Evolutionary conservation across 2,888 invertebrate species (phyloP).

Genomic region (Cerceris ruficornis): DNA sequence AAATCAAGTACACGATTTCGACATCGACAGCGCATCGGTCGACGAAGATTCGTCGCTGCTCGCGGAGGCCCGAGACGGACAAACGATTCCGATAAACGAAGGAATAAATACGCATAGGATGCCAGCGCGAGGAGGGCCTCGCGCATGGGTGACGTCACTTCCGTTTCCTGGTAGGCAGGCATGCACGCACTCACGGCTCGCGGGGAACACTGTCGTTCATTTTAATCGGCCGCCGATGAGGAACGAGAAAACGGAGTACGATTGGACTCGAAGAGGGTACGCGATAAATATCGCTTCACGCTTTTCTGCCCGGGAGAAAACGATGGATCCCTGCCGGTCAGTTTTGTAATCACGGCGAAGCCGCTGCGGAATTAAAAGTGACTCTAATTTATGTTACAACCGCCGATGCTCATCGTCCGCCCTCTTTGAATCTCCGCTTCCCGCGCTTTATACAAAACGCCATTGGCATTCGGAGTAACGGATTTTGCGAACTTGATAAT

Average conservation of each 20-base stretch:
- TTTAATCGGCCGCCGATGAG: conserved; percentile 69
- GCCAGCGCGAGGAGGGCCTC: conserved; percentile 57
- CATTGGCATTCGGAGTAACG: neutral
- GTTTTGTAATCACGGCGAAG: conserved; percentile 23
- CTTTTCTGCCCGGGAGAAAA: conserved; percentile 8
- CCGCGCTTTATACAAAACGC: neutral
- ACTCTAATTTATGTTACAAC: conserved; percentile 17
- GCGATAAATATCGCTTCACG: conserved; percentile 43
- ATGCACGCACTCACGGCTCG: conserved; percentile 26
- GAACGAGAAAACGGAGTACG: conserved; percentile 50
- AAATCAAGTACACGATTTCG: too few species aligned
- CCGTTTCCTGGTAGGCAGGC: conserved; percentile 75
- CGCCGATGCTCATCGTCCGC: neutral
- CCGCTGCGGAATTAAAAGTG: conserved; percentile 26
- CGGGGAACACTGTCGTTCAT: conserved; percentile 71
- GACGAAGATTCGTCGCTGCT: neutral
- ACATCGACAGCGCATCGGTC: too few species aligned
- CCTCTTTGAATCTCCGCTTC: neutral
- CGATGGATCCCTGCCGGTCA: neutral
- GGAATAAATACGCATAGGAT: conserved; percentile 68
- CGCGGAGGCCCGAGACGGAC: conserved; percentile 63
- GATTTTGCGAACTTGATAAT: neutral
- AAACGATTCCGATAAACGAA: conserved; percentile 77
- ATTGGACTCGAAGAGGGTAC: conserved; percentile 32
- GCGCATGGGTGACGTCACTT: conserved; percentile 74